Conservation (phyloP, 1,140 invertebrate genomes). For the Apis florea region DNA sequence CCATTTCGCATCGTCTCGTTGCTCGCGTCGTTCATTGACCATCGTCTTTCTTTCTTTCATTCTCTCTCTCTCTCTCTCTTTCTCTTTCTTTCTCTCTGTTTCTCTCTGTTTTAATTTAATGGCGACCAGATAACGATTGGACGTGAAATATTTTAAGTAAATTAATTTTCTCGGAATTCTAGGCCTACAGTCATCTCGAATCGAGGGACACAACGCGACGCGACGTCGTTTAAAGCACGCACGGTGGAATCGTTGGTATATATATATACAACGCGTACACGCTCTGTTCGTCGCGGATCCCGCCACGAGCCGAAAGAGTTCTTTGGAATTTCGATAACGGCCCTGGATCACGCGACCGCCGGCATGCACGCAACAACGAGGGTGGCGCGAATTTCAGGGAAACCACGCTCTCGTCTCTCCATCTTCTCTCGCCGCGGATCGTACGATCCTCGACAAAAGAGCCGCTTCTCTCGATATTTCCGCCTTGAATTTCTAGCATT, state of each 20-base stretch:
- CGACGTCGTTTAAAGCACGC: not conserved
- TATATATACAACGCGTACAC: too few relatives aligned
- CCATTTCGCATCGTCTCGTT: not conserved
- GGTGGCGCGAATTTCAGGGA: slow-evolving; percentile 13
- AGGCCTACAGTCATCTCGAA: not conserved
- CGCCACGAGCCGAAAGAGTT: slow-evolving; percentile 8
- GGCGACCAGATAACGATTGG: not conserved
- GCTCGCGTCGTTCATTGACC: too few relatives aligned
- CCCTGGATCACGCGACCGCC: slow-evolving; percentile 23
- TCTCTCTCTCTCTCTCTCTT: too few relatives aligned
- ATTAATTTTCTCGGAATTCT: slow-evolving; percentile 27
- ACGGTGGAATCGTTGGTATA: not conserved
- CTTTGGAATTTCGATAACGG: slow-evolving; percentile 45
- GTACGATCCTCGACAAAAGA: slow-evolving; percentile 32
- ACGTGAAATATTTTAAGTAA: slow-evolving; percentile 1
- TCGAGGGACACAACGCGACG: not conserved
- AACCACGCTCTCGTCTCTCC: not conserved
- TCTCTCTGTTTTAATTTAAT: not conserved
- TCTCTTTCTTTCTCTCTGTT: too few relatives aligned
- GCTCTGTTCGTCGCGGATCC: not conserved
- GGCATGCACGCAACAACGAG: slow-evolving; percentile 34
- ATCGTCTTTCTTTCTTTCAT: not conserved
- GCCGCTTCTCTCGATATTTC: not conserved
- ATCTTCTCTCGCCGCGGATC: not conserved
- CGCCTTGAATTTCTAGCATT: slow-evolving; percentile 29